A percentile compares a stretch with the other conserved stretches of the same genome.
phyloP scores from a whole-genome alignment of 1,140 invertebrate species.

The Aricia agestis region DNA sequence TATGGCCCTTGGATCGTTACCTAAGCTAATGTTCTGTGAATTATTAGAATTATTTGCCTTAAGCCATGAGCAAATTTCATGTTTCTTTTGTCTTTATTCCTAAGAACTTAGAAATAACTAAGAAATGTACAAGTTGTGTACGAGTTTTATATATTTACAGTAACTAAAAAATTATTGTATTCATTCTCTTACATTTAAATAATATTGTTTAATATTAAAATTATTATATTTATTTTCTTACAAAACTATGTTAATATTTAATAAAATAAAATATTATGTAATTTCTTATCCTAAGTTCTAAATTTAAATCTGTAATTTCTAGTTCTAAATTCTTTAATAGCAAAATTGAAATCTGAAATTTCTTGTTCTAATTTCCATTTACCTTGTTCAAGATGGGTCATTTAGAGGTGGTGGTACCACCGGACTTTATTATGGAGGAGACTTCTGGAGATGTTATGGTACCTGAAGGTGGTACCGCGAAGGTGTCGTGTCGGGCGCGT shows the following conservation, averaged over 20 bases:
- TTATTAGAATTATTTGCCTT: slow-evolving; percentile 10
- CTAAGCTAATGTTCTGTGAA: slow-evolving; percentile 6
- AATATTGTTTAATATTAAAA: too few species aligned
- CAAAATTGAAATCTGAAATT: too few species aligned
- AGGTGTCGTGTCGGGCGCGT: slow-evolving; percentile 80
- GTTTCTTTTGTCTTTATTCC: neutral
- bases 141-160: too few species aligned
- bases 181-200: too few species aligned
- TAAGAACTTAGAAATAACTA: neutral
- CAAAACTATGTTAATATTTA: too few species aligned
- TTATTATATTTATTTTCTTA: too few species aligned
- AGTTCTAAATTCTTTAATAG: too few species aligned
- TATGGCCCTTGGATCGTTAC: slow-evolving; percentile 1
- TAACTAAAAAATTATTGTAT: too few species aligned
- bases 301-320: too few species aligned
- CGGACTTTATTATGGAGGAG: slow-evolving; percentile 88
- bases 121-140: too few species aligned
- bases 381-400: slow-evolving; percentile 81
- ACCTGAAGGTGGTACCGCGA: slow-evolving; percentile 86
- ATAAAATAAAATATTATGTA: too few species aligned
- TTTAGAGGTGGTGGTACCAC: slow-evolving; percentile 89
- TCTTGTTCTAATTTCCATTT: neutral
- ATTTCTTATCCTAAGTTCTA: too few species aligned
- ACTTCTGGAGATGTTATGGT: slow-evolving; percentile 89
- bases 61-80: neutral